phyloP scores from a whole-genome alignment of 2,888 invertebrate genomes.

The Cephonodes hylas region DNA sequence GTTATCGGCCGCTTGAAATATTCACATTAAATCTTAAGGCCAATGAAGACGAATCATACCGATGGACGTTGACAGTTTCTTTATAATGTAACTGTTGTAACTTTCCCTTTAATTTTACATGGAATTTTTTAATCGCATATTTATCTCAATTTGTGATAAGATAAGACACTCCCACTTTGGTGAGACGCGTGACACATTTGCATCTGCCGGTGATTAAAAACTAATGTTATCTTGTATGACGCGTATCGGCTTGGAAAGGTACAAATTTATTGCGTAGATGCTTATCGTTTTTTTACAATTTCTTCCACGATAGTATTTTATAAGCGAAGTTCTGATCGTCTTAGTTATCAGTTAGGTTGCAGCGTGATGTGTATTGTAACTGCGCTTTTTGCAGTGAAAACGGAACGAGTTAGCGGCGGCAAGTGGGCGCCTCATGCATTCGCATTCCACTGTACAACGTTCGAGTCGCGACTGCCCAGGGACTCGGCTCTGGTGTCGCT shows the following conservation, averaged over 20 bases:
- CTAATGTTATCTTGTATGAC: slow-evolving; percentile 45
- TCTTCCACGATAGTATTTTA: slow-evolving; percentile 13
- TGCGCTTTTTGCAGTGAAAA: slow-evolving; percentile 1
- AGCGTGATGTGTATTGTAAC: neutral
- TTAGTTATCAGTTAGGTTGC: neutral
- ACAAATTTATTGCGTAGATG: slow-evolving; percentile 25
- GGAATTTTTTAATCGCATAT: slow-evolving; percentile 66
- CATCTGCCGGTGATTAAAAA: slow-evolving; percentile 46
- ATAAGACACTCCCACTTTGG: slow-evolving; percentile 56
- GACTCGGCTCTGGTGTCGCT: slow-evolving; percentile 27
- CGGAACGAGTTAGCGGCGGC: neutral
- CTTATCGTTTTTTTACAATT: slow-evolving; percentile 31
- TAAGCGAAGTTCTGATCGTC: neutral
- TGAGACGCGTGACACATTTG: slow-evolving; percentile 62
- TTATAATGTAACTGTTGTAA: slow-evolving; percentile 38
- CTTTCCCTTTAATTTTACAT: slow-evolving; percentile 35
- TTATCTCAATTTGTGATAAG: slow-evolving; percentile 67
- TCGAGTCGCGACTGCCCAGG: slow-evolving; percentile 44
- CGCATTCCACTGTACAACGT: slow-evolving; percentile 37
- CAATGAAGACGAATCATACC: neutral
- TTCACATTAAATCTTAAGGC: neutral
- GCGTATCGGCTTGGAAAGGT: slow-evolving; percentile 44
- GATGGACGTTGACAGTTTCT: neutral
- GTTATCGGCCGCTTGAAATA: neutral
- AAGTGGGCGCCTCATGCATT: neutral